Percentiles rank a stretch among this genome's conserved stretches.
Conservation (phyloP, 1,140 invertebrate species). For the Scaptomyza hsui region DNA sequence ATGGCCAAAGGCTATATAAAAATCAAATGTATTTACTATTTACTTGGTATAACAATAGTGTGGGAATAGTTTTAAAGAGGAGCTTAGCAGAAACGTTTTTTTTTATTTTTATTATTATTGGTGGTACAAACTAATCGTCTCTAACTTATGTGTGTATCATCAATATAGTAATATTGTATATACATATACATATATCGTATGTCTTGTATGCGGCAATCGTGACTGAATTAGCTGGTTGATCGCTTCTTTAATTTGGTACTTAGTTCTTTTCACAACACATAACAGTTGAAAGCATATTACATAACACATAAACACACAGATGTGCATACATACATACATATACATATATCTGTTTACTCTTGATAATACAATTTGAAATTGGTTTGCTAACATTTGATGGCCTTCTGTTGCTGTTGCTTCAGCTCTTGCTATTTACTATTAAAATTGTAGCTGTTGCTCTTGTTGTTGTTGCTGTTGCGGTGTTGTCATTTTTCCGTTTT, state of each 20-base stretch:
- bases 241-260: neutral
- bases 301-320: neutral
- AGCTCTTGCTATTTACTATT: slow-evolving; percentile 12
- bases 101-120: slow-evolving; percentile 10
- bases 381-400: slow-evolving; percentile 31
- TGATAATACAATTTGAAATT: slow-evolving; percentile 59
- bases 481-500: slow-evolving; percentile 4
- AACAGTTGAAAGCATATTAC: slow-evolving; percentile 34
- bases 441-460: slow-evolving; percentile 2
- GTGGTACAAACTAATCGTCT: slow-evolving; percentile 22
- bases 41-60: slow-evolving; percentile 16
- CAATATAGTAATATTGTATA: slow-evolving; percentile 12
- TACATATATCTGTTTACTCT: slow-evolving; percentile 8
- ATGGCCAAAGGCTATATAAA: slow-evolving; percentile 28
- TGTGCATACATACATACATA: slow-evolving; percentile 14
- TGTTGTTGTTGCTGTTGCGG: slow-evolving; percentile 3
- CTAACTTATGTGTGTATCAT: slow-evolving; percentile 3
- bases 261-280: slow-evolving; percentile 7
- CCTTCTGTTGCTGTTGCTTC: slow-evolving; percentile 28
- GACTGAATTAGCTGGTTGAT: neutral
- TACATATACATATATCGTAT: slow-evolving; percentile 14
- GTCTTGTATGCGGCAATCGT: slow-evolving; percentile 8
- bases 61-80: slow-evolving; percentile 15
- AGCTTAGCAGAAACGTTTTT: slow-evolving; percentile 16
- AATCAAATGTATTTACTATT: slow-evolving; percentile 13